phyloP scores from a whole-genome alignment of 2,797 vertebrate species.

The Glyptemys insculpta region DNA sequence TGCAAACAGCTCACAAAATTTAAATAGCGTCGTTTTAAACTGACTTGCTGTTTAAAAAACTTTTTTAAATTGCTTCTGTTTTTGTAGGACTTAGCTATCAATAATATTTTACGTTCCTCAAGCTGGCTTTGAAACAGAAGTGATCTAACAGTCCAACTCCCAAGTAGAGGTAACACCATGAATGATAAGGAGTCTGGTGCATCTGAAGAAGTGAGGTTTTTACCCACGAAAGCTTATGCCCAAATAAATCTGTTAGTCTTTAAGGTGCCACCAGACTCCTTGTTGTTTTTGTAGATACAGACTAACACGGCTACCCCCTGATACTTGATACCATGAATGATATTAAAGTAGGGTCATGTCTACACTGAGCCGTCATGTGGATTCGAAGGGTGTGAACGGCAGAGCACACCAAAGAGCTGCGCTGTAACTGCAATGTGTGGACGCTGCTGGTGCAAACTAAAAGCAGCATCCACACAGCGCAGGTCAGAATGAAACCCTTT shows the following conservation, averaged over 20 bases:
- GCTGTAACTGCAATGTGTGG: background rate
- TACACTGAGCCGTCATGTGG: background rate
- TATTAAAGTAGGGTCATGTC: background rate
- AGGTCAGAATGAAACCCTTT: background rate
- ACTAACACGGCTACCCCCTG: no score
- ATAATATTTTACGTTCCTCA: rapidly evolving
- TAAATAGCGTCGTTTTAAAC: background rate
- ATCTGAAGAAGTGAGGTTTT: no score
- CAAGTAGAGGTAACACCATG: background rate
- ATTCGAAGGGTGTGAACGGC: background rate
- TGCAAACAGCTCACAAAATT: background rate
- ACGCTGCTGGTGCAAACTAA: background rate
- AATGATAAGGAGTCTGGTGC: background rate
- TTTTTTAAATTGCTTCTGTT: background rate
- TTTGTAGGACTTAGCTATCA: background rate
- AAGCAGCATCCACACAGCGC: background rate
- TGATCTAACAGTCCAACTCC: rapidly evolving
- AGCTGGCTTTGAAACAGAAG: background rate
- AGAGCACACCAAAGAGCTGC: background rate
- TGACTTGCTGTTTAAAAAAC: background rate
- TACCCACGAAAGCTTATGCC: no score
- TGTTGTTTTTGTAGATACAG: no score
- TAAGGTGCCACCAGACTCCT: no score
- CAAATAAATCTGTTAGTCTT: no score
- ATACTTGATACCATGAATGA: background rate